Percentiles rank a stretch among this genome's conserved stretches.
Conservation (phyloP, 2,797 vertebrate genomes). For the Myotis vivesi region DNA sequence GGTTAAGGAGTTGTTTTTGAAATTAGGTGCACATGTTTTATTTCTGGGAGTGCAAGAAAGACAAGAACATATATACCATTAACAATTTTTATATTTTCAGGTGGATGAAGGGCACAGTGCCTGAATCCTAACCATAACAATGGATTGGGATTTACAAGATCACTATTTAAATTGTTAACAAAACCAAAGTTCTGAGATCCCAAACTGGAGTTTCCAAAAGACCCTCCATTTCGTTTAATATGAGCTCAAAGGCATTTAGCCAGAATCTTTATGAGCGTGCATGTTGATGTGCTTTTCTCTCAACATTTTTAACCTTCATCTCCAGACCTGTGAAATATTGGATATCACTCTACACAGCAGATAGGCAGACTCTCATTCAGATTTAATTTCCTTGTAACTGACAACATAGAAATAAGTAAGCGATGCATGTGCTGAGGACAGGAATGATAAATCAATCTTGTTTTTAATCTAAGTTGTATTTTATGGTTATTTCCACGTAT, state of each 20-base stretch:
- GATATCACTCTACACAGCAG: neutral
- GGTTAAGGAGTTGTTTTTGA: constrained; percentile 52
- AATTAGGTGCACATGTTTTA: constrained; percentile 29
- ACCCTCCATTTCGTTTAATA: constrained; percentile 52
- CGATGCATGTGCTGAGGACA: neutral
- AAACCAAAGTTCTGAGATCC: constrained; percentile 55
- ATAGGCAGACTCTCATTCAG: neutral
- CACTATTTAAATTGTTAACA: constrained; percentile 68
- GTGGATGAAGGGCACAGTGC: constrained; percentile 1
- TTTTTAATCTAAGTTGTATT: neutral
- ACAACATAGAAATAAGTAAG: neutral
- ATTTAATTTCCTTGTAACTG: constrained; percentile 42
- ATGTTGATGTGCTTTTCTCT: neutral
- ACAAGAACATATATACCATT: neutral
- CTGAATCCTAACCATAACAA: constrained; percentile 27
- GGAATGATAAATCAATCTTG: neutral
- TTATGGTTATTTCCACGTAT: neutral
- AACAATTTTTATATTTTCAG: constrained; percentile 15
- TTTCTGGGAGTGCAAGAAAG: constrained; percentile 4
- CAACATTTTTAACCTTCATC: constrained; percentile 32
- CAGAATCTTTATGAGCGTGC: neutral
- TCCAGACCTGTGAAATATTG: constrained; percentile 52
- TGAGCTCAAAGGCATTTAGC: constrained; percentile 55
- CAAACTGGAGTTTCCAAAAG: constrained; percentile 62
- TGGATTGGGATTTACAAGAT: constrained; percentile 36